phyloP scores from a whole-genome alignment of 2,888 invertebrate genomes.

The Dolichopus griseipennis region DNA sequence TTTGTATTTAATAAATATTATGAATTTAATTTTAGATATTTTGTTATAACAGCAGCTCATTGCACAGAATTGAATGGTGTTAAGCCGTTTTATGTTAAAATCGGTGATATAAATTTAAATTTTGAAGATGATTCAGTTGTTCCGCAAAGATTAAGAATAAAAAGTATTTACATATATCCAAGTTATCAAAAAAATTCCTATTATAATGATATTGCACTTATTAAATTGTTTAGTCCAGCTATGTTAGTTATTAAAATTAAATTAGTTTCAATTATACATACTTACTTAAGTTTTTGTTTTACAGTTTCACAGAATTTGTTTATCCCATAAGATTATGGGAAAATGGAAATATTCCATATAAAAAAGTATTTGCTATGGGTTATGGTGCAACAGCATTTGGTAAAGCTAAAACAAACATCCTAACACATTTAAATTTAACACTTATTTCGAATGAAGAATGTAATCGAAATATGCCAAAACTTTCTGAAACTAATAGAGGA shows the following conservation, averaged over 20 bases:
- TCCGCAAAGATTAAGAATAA: conserved; percentile 36
- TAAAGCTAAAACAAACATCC: conserved; percentile 18
- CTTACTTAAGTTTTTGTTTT: no score
- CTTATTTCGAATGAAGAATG: conserved; percentile 17
- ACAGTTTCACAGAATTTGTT: background rate
- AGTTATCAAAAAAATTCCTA: conserved; percentile 40
- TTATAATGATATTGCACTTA: conserved; percentile 57
- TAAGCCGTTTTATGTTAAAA: conserved; percentile 41
- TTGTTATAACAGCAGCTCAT: conserved; percentile 23
- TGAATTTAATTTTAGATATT: conserved; percentile 10
- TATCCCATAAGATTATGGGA: conserved; percentile 49
- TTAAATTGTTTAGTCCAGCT: conserved; percentile 40
- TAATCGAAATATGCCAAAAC: conserved; percentile 12
- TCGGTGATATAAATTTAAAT: conserved; percentile 46
- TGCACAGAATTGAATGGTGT: conserved; percentile 22
- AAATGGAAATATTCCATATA: conserved; percentile 28
- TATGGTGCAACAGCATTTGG: conserved; percentile 46
- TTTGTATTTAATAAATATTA: background rate
- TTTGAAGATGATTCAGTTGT: conserved; percentile 36
- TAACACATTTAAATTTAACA: conserved; percentile 19
- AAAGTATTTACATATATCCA: conserved; percentile 41
- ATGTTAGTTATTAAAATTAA: conserved; percentile 11
- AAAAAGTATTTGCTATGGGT: conserved; percentile 47
- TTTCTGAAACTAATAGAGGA: conserved; percentile 16
- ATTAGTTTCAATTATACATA: background rate